Percentiles rank a stretch among this genome's conserved stretches.
phyloP scores from a whole-genome alignment of 2,888 invertebrate genomes.

The Drosophila subquinaria region DNA sequence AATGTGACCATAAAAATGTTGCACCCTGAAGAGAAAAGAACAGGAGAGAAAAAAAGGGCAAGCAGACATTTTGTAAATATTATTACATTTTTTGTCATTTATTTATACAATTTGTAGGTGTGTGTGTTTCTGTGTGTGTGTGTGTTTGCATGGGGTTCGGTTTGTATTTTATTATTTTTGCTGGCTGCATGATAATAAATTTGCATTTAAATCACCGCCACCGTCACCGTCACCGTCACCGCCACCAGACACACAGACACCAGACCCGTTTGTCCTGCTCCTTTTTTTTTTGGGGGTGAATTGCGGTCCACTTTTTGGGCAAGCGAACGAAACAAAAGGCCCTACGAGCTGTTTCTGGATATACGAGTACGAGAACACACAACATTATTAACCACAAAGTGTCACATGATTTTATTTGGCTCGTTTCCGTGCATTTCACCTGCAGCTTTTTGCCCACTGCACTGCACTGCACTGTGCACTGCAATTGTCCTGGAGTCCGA shows the following conservation, averaged over 20 bases:
- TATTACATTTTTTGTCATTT: conserved; percentile 68
- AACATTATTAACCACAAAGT: conserved; percentile 81
- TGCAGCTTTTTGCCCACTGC: conserved; percentile 59
- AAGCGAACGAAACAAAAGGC: conserved; percentile 50
- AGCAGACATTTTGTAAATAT: conserved; percentile 81
- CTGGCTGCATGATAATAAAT: conserved; percentile 78
- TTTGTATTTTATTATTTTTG: conserved; percentile 63
- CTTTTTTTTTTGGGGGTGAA: conserved; percentile 43
- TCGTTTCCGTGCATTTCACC: conserved; percentile 71
- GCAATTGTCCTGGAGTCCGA: conserved; percentile 16
- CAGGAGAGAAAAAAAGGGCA: conserved; percentile 30
- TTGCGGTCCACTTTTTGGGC: conserved; percentile 48
- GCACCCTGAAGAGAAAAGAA: conserved; percentile 24
- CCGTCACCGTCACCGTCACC: conserved; percentile 26
- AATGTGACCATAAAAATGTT: conserved; percentile 67
- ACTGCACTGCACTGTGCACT: conserved; percentile 5
- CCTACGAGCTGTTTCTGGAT: conserved; percentile 19
- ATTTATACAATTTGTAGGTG: conserved; percentile 61
- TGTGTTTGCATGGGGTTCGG: conserved; percentile 34
- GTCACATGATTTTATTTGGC: conserved; percentile 81
- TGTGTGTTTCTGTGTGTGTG: conserved; percentile 7
- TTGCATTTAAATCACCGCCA: conserved; percentile 80
- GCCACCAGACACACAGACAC: conserved; percentile 20
- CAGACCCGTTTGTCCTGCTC: conserved; percentile 36
- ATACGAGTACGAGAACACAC: conserved; percentile 38